Percentiles rank a stretch among this genome's conserved stretches.
Evolutionary conservation across 2,888 invertebrate species (phyloP).

Genomic region (Dermolepida albohirtum): DNA sequence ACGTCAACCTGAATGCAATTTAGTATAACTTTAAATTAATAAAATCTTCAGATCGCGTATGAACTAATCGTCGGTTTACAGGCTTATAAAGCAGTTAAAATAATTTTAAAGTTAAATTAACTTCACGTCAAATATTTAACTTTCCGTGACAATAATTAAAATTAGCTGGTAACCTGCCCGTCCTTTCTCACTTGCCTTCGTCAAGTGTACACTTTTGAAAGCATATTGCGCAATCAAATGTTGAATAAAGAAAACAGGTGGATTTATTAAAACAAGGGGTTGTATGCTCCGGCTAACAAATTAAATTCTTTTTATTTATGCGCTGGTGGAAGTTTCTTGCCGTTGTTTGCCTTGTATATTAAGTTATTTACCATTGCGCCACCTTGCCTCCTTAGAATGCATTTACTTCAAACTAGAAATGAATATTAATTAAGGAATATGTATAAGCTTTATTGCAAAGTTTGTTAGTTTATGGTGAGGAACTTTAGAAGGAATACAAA

Average conservation of each 20-base stretch:
- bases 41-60: background rate
- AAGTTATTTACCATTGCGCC: constrained; percentile 6
- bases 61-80: background rate
- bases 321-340: constrained; percentile 13
- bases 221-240: constrained; percentile 21
- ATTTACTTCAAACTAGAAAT: constrained; percentile 16
- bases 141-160: constrained; percentile 23
- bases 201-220: constrained; percentile 14
- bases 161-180: constrained; percentile 29
- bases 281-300: constrained; percentile 20
- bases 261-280: constrained; percentile 29
- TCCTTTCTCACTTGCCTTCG: constrained; percentile 14
- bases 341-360: constrained; percentile 19
- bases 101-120: constrained; percentile 27
- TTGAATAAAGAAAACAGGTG: constrained; percentile 39
- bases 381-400: constrained; percentile 21
- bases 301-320: constrained; percentile 36
- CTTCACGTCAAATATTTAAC: constrained; percentile 27
- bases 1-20: too few relatives aligned
- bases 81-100: constrained; percentile 18
- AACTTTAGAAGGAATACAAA: too few relatives aligned
- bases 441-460: too few relatives aligned
- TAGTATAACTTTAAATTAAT: too few relatives aligned
- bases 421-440: constrained; percentile 17
- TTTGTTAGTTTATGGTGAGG: too few relatives aligned